Evolutionary conservation across 1,140 invertebrate species (phyloP).

Genomic region (Zaprionus camerounensis): DNA sequence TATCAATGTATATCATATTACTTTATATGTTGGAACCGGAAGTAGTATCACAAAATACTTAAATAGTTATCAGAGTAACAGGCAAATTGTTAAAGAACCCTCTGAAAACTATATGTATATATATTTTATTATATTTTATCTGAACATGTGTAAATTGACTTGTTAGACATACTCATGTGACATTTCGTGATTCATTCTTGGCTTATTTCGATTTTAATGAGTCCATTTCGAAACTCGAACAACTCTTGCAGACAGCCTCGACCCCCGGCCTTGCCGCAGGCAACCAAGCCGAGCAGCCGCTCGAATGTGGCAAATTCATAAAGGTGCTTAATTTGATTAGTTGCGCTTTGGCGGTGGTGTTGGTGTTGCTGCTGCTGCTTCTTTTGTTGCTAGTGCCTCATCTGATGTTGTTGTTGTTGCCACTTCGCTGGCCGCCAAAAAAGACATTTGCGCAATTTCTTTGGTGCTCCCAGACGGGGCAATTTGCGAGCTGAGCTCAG

Average conservation of each 20-base stretch:
- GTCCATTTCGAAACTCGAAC: not conserved
- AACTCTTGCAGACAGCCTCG: conserved; percentile 39
- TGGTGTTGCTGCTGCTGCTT: not conserved
- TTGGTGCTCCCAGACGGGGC: conserved; percentile 21
- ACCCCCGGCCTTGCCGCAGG: conserved; percentile 19
- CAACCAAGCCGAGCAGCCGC: conserved; percentile 34
- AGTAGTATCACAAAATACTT: too few species aligned
- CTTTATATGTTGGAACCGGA: too few species aligned
- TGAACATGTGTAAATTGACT: not conserved
- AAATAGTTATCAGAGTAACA: too few species aligned
- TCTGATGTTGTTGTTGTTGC: conserved; percentile 15
- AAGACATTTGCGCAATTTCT: conserved; percentile 44
- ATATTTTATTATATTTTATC: too few species aligned
- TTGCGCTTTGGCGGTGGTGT: conserved; percentile 31
- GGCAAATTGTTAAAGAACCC: too few species aligned
- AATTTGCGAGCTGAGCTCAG: conserved; percentile 38
- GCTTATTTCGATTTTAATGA: not conserved
- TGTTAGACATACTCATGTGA: not conserved
- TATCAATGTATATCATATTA: too few species aligned
- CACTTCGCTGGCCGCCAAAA: conserved; percentile 14
- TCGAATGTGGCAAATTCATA: conserved; percentile 60
- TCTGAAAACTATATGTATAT: too few species aligned
- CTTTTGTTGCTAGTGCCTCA: conserved; percentile 1
- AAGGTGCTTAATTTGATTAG: conserved; percentile 71
- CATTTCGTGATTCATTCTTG: not conserved